Percentiles rank a stretch among this genome's conserved stretches.
Conservation (phyloP, 1,140 invertebrate species). For the Anagrus nilaparvatae region DNA sequence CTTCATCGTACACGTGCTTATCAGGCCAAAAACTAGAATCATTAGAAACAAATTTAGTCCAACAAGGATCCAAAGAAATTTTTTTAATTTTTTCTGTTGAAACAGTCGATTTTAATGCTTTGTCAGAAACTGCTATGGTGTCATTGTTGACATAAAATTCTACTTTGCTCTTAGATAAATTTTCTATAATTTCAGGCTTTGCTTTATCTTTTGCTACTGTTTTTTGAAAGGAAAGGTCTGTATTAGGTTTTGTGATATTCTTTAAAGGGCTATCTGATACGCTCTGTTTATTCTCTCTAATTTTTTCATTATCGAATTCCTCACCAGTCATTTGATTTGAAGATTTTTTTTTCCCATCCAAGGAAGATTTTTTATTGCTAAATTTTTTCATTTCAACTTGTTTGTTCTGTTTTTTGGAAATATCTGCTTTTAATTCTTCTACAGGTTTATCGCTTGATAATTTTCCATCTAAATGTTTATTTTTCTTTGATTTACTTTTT, state of each 20-base stretch:
- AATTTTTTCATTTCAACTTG: too few species aligned
- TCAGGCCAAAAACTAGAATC: slow-evolving; percentile 52
- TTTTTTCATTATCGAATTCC: not conserved
- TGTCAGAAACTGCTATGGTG: slow-evolving; percentile 25
- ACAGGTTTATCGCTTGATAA: too few species aligned
- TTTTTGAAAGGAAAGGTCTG: not conserved
- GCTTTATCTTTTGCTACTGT: not conserved
- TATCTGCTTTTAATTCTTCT: too few species aligned
- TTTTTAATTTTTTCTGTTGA: slow-evolving; percentile 13
- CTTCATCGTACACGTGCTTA: slow-evolving; percentile 51
- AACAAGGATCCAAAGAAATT: slow-evolving; percentile 12
- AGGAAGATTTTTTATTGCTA: too few species aligned
- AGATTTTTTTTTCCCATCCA: slow-evolving; percentile 11
- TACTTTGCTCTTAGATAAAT: slow-evolving; percentile 23
- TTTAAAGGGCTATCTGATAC: not conserved
- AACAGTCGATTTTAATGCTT: slow-evolving; percentile 12
- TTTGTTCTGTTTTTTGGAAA: too few species aligned
- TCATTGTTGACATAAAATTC: slow-evolving; percentile 34
- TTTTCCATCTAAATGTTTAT: too few species aligned
- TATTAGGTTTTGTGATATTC: not conserved
- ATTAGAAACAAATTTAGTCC: slow-evolving; percentile 24
- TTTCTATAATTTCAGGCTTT: not conserved
- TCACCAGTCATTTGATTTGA: not conserved
- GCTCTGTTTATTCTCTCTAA: not conserved
- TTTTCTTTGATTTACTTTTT: too few species aligned